Evolutionary conservation across 2,888 invertebrate species (phyloP).

Genomic region (Plemyria rubiginata): DNA sequence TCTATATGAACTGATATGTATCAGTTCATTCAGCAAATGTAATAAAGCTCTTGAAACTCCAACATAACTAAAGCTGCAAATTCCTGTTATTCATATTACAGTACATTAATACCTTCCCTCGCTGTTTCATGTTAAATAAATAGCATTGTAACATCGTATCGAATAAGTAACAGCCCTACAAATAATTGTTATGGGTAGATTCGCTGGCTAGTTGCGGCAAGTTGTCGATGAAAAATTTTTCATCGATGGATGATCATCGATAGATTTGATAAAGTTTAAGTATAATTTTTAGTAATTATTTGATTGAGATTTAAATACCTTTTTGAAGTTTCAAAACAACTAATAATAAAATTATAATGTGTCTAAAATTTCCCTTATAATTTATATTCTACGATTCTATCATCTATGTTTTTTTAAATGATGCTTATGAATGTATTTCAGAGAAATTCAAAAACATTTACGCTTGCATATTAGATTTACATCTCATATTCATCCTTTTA

Average conservation of each 20-base stretch:
- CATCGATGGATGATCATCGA: neutral
- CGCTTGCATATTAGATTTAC: too few relatives aligned
- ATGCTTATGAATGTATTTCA: too few relatives aligned
- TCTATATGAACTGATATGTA: too few relatives aligned
- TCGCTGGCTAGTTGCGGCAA: constrained; percentile 8
- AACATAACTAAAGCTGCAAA: neutral
- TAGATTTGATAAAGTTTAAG: neutral
- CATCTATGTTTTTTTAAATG: too few relatives aligned
- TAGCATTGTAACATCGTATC: constrained; percentile 26
- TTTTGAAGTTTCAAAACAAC: too few relatives aligned
- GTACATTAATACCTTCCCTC: constrained; percentile 1
- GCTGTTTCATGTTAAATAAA: constrained; percentile 16
- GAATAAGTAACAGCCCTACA: constrained; percentile 22
- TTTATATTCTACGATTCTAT: too few relatives aligned
- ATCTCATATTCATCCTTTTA: too few relatives aligned
- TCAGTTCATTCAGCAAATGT: too few relatives aligned
- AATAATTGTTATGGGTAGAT: constrained; percentile 24
- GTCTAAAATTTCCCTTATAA: too few relatives aligned
- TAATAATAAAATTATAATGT: too few relatives aligned
- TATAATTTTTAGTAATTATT: neutral
- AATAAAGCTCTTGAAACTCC: neutral
- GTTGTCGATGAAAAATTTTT: constrained; percentile 12
- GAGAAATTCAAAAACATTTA: too few relatives aligned
- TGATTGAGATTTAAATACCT: too few relatives aligned
- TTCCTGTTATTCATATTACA: constrained; percentile 7